These are phyloP conservation scores for Chascanopsetta lugubris DNA, from an alignment of 2,113 vertebrate genomes.

Conservation along the genomic window DNA sequence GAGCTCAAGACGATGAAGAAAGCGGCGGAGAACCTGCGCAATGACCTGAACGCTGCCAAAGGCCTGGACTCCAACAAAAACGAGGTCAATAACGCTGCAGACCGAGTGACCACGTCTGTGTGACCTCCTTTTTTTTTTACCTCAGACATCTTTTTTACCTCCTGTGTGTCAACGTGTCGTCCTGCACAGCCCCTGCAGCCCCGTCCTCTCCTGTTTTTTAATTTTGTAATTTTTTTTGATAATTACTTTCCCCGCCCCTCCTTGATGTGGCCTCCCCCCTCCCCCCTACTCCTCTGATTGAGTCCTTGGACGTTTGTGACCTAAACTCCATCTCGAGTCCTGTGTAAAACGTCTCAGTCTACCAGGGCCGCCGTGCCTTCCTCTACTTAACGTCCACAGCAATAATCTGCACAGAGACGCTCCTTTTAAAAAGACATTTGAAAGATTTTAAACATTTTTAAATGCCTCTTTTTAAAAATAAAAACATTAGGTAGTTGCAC, in stretches of 20 bases:
- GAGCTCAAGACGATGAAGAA: conserved; percentile 98
- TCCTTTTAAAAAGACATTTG: conserved; percentile 74
- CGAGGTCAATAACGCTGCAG: conserved; percentile 95
- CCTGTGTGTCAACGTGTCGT: conserved; percentile 78
- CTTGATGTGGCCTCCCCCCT: conserved; percentile 61
- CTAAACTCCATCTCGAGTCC: conserved; percentile 68
- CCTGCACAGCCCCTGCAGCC: conserved; percentile 60
- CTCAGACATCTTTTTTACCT: conserved; percentile 83
- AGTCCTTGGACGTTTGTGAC: conserved; percentile 70
- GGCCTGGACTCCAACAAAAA: conserved; percentile 99
- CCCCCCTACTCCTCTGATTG: conserved; percentile 77
- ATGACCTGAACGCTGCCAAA: conserved; percentile 96
- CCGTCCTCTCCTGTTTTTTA: neutral
- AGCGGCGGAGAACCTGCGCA: conserved; percentile 93
- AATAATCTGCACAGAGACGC: conserved; percentile 80
- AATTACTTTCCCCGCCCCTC: conserved; percentile 41
- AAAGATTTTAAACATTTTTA: conserved; percentile 68
- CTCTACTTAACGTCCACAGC: conserved; percentile 77
- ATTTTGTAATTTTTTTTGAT: no score
- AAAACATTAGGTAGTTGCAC: conserved; percentile 81
- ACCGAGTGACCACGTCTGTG: conserved; percentile 96
- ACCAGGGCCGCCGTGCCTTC: conserved; percentile 88
- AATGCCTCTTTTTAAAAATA: conserved; percentile 54
- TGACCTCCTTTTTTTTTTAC: conserved; percentile 80
- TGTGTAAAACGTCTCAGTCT: conserved; percentile 61